A percentile compares a stretch with the other conserved stretches of the same genome.
Conservation (phyloP, 2,113 vertebrate genomes). For the Campylomormyrus numenius region DNA sequence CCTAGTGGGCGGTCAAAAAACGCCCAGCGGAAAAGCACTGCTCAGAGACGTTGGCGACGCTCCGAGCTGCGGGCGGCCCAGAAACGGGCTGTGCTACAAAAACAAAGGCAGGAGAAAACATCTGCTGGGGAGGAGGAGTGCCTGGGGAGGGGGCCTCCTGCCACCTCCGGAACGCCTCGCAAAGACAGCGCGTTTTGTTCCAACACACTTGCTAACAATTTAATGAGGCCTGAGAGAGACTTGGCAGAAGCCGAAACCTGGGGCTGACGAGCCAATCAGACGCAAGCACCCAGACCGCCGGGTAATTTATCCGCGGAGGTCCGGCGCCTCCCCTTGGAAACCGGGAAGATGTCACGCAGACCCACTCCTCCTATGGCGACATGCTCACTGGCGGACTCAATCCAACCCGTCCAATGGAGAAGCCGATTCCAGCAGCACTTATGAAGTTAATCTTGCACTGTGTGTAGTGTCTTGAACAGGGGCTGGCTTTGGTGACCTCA, state of each 20-base stretch:
- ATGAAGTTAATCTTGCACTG: not conserved
- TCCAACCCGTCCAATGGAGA: not conserved
- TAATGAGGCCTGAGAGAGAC: slow-evolving; percentile 16
- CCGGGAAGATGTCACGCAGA: not conserved
- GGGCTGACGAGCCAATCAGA: not conserved
- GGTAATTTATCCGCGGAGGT: not conserved
- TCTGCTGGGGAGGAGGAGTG: slow-evolving; percentile 4
- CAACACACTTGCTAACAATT: slow-evolving; percentile 6
- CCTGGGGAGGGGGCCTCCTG: not conserved
- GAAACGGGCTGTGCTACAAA: not conserved
- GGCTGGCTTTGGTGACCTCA: not conserved
- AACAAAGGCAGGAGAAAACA: slow-evolving; percentile 6
- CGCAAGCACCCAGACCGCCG: not conserved
- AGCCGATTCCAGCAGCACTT: not conserved
- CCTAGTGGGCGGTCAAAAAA: not conserved
- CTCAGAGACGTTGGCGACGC: not conserved
- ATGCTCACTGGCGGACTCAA: not conserved
- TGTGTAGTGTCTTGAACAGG: not conserved
- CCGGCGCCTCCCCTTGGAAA: not conserved
- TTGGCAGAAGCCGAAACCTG: not conserved
- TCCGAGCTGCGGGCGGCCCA: not conserved
- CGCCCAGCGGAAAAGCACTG: not conserved
- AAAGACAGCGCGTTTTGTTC: slow-evolving; percentile 7
- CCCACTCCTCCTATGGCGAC: not conserved
- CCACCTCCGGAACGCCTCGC: not conserved